phyloP scores from a whole-genome alignment of 2,113 vertebrate genomes.

The Labrus mixtus region DNA sequence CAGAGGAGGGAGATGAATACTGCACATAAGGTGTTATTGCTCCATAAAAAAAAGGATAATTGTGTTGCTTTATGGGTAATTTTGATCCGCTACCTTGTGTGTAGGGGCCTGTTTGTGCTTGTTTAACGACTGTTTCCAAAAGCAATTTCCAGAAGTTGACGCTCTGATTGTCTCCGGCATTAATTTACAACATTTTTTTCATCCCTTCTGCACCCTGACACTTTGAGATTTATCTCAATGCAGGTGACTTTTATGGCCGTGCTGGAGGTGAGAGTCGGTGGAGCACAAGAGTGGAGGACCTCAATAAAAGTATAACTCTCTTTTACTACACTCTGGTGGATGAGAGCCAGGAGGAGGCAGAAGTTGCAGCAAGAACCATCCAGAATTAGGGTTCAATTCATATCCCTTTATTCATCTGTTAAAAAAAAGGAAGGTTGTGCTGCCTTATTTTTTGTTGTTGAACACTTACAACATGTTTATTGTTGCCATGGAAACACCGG shows the following conservation, averaged over 20 bases:
- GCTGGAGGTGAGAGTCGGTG: conserved; percentile 56
- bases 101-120: not conserved
- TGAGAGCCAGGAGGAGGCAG: conserved; percentile 8
- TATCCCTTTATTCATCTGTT: too few species aligned
- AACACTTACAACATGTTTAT: too few species aligned
- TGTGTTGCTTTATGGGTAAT: not conserved
- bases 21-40: too few species aligned
- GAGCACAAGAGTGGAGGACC: conserved; percentile 48
- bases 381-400: not conserved
- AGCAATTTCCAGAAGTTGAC: conserved; percentile 6
- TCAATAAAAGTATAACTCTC: conserved; percentile 51
- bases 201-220: conserved; percentile 14
- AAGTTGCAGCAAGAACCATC: conserved; percentile 15
- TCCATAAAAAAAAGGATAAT: too few species aligned
- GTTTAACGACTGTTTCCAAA: conserved; percentile 8
- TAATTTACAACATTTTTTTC: conserved; percentile 35
- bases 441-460: too few species aligned
- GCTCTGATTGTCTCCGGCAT: not conserved
- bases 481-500: too few species aligned
- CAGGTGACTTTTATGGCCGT: conserved; percentile 48
- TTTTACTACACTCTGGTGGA: conserved; percentile 52
- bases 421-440: too few species aligned
- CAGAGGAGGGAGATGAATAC: too few species aligned
- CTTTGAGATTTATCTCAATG: conserved; percentile 33
- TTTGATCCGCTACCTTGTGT: not conserved